These are phyloP conservation scores for Helicoverpa assulta DNA, from an alignment of 2,888 invertebrate genomes.

Conservation along the genomic window DNA sequence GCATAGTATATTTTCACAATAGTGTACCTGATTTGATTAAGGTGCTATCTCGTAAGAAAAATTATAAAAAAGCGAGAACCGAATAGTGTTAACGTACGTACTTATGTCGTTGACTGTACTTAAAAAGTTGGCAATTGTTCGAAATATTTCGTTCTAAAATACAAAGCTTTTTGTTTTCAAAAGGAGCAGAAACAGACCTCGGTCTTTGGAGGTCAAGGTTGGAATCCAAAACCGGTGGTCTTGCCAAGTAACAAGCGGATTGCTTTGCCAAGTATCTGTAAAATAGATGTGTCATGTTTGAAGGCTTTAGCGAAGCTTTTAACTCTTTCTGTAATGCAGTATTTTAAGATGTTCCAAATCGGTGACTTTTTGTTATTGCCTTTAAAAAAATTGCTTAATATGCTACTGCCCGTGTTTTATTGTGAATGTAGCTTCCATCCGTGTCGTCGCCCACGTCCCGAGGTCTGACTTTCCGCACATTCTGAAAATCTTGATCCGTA, in stretches of 20 bases:
- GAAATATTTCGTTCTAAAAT: slow-evolving; percentile 9
- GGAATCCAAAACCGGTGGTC: slow-evolving; percentile 13
- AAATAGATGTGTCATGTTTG: slow-evolving; percentile 34
- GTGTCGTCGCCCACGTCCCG: too few species aligned
- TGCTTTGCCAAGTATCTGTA: slow-evolving; percentile 46
- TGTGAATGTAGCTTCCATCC: too few species aligned
- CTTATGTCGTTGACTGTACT: slow-evolving; percentile 1
- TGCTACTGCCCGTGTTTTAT: too few species aligned
- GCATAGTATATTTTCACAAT: too few species aligned
- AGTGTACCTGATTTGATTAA: too few species aligned
- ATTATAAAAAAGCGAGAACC: too few species aligned
- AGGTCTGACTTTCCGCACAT: too few species aligned
- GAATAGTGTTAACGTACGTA: neutral
- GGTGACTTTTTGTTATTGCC: neutral
- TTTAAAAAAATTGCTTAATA: too few species aligned
- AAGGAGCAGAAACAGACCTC: slow-evolving; percentile 33
- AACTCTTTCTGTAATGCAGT: neutral
- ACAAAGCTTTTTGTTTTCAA: slow-evolving; percentile 18
- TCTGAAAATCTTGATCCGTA: too few species aligned
- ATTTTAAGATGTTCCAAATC: neutral
- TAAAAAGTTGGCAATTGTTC: slow-evolving; percentile 40
- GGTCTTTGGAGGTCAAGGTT: slow-evolving; percentile 45
- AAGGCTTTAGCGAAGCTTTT: slow-evolving; percentile 11
- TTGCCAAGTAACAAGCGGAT: slow-evolving; percentile 48
- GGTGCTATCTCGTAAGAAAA: too few species aligned